Conservation (phyloP, 2,113 vertebrate genomes). For the Urocolius indicus region DNA sequence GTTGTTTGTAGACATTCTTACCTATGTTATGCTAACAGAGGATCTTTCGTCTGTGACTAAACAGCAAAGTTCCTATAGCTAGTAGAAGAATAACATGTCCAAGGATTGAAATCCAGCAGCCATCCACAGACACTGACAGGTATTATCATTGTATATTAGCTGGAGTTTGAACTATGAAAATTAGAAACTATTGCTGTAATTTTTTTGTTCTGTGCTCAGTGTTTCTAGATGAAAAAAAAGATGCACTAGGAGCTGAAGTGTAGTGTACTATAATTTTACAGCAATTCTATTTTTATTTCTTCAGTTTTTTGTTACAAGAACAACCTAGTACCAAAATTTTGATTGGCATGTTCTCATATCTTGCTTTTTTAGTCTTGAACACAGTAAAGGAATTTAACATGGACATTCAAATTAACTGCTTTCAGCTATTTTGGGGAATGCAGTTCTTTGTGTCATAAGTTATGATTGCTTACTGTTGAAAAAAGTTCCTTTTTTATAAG, state of each 20-base stretch:
- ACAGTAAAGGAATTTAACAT: background rate
- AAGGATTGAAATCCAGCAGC: constrained; percentile 78
- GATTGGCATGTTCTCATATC: background rate
- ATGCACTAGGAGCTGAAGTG: background rate
- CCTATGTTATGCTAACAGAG: constrained; percentile 66
- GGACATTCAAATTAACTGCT: background rate
- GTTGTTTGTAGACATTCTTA: constrained; percentile 34
- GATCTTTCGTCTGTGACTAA: constrained; percentile 75
- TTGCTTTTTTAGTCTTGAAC: background rate
- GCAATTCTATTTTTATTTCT: constrained; percentile 51
- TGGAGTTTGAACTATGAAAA: constrained; percentile 7
- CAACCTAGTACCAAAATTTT: background rate
- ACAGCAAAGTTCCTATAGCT: constrained; percentile 73
- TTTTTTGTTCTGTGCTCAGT: constrained; percentile 39
- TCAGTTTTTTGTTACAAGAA: constrained; percentile 49
- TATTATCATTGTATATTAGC: constrained; percentile 56
- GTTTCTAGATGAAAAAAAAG: constrained; percentile 41
- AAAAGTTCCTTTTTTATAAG: background rate
- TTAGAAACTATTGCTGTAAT: constrained; percentile 33
- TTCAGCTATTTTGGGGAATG: background rate
- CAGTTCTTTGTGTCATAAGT: background rate
- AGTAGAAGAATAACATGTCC: constrained; percentile 75
- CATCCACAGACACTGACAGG: constrained; percentile 78
- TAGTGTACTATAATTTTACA: background rate
- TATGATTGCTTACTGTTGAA: background rate